Conservation (phyloP, 64 coral and sea anemone species). For the Catalaphyllia jardinei region DNA sequence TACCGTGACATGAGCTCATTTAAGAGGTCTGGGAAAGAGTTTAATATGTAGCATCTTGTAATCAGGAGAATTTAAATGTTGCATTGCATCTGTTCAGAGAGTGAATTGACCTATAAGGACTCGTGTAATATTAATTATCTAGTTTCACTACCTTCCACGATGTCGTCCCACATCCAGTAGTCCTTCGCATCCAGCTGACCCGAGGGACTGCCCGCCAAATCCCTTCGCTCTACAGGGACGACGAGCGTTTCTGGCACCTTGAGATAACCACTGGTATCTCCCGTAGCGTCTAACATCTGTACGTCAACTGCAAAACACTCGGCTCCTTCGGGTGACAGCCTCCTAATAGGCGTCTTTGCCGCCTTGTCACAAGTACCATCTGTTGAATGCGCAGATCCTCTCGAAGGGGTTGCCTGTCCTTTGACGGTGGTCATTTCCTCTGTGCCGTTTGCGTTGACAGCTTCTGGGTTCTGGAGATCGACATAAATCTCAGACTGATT, state of each 20-base stretch:
- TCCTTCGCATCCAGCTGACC: background rate
- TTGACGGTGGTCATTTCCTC: background rate
- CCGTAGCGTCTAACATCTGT: background rate
- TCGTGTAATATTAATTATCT: no score
- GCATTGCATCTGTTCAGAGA: no score
- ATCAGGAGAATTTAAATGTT: no score
- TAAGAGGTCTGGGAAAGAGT: no score
- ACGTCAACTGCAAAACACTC: background rate
- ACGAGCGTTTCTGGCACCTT: background rate
- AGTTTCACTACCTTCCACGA: background rate
- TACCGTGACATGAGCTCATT: no score
- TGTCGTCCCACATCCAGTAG: background rate
- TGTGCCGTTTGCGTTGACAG: background rate
- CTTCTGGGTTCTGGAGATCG: background rate
- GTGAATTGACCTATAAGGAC: background rate
- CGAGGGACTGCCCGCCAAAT: background rate
- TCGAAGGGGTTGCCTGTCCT: background rate
- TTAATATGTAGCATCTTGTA: no score
- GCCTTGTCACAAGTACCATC: background rate
- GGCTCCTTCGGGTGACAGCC: constrained; percentile 1
- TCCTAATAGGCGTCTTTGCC: background rate
- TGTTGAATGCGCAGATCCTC: background rate
- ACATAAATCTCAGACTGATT: background rate
- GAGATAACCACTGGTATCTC: background rate
- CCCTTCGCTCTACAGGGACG: background rate